These are phyloP conservation scores for Enteromius afrohamiltoni DNA, from an alignment of 2,797 vertebrate species.

Conservation along the genomic window DNA sequence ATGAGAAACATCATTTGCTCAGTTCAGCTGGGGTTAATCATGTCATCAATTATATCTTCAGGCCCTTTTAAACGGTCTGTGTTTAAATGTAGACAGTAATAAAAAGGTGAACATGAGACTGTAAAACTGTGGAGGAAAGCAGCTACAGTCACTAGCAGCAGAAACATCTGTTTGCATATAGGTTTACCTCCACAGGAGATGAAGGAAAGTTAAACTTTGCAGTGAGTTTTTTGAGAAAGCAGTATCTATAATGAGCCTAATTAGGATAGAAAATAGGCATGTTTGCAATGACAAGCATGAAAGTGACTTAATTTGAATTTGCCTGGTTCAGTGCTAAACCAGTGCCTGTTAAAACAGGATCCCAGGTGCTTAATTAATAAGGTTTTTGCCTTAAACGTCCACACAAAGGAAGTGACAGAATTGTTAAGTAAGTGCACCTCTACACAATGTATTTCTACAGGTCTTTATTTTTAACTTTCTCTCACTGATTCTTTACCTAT, in stretches of 20 bases:
- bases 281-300: neutral
- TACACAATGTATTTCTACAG: neutral
- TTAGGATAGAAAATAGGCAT: neutral
- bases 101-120: conserved; percentile 9
- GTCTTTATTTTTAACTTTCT: neutral
- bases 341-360: neutral
- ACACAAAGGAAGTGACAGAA: neutral
- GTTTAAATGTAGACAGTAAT: conserved; percentile 4
- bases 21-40: conserved; percentile 76
- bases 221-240: neutral
- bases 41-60: conserved; percentile 20
- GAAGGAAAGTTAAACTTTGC: neutral
- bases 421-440: neutral
- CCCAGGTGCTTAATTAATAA: neutral
- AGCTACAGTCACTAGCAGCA: neutral
- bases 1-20: conserved; percentile 67
- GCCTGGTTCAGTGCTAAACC: neutral
- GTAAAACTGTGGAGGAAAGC: neutral
- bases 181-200: neutral
- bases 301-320: neutral
- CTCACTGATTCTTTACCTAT: conserved; percentile 28
- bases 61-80: neutral
- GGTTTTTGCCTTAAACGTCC: neutral
- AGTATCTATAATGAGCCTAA: neutral
- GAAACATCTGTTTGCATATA: neutral